These are phyloP conservation scores for Conopomorpha cramerella DNA, from an alignment of 1,140 invertebrate genomes.

Conservation along the genomic window DNA sequence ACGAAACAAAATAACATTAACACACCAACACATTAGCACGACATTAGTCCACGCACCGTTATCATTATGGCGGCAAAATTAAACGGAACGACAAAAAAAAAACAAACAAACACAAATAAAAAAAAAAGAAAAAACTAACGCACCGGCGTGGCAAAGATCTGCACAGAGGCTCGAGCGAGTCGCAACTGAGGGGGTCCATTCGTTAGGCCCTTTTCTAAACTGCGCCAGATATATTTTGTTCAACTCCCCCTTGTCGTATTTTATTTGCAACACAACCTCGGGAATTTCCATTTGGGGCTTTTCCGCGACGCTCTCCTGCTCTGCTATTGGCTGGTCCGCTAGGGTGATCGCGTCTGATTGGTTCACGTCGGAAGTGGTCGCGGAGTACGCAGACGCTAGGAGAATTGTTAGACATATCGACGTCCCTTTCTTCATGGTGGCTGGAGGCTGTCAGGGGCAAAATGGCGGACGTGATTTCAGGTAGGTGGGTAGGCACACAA, in stretches of 20 bases:
- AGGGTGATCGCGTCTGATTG: slow-evolving; percentile 10
- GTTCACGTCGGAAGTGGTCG: too few species aligned
- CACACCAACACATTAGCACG: slow-evolving; percentile 2
- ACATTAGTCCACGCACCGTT: too few species aligned
- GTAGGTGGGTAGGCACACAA: too few species aligned
- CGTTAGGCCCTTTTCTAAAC: slow-evolving; percentile 22
- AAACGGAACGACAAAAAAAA: slow-evolving; percentile 10
- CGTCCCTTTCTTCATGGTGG: too few species aligned
- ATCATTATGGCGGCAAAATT: slow-evolving; percentile 5
- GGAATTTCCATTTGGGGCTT: slow-evolving; percentile 22
- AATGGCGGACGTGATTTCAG: too few species aligned
- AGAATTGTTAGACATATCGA: too few species aligned
- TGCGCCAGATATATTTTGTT: slow-evolving; percentile 49
- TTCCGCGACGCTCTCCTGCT: slow-evolving; percentile 5
- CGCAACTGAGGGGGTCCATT: slow-evolving; percentile 22
- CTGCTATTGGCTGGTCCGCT: slow-evolving; percentile 17
- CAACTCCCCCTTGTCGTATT: slow-evolving; percentile 39
- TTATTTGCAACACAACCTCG: slow-evolving; percentile 42
- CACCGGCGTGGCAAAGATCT: slow-evolving; percentile 46
- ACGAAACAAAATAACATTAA: too few species aligned
- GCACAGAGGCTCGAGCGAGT: slow-evolving; percentile 23
- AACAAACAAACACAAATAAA: slow-evolving; percentile 13
- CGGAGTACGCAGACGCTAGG: too few species aligned
- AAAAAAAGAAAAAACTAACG: slow-evolving; percentile 15
- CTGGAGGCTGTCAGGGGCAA: too few species aligned